phyloP scores from a whole-genome alignment of 2,888 invertebrate genomes.

The Sinohyriopsis cumingii region DNA sequence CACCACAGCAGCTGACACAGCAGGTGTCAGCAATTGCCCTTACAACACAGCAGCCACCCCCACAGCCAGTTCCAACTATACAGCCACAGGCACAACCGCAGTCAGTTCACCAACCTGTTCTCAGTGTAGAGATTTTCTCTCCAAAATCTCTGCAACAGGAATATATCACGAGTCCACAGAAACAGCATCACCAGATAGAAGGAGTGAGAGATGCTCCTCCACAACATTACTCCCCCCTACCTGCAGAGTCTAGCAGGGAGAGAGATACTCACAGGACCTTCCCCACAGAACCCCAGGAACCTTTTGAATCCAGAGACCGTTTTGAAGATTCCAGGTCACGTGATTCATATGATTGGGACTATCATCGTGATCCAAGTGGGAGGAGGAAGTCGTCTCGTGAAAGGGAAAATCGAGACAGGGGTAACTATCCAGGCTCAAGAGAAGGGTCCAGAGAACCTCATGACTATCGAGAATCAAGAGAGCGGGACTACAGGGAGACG shows the following conservation, averaged over 20 bases:
- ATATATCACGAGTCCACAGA: background rate
- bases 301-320: constrained; percentile 30
- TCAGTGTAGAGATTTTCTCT: background rate
- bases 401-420: constrained; percentile 18
- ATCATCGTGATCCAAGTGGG: constrained; percentile 31
- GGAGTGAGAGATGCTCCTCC: background rate
- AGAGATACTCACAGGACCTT: constrained; percentile 11
- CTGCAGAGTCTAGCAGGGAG: too few relatives aligned
- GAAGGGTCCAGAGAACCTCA: constrained; percentile 38
- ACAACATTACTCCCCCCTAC: too few relatives aligned
- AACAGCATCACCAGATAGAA: background rate
- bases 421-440: constrained; percentile 29
- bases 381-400: constrained; percentile 12
- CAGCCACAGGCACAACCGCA: background rate
- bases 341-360: constrained; percentile 43
- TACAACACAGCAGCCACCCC: constrained; percentile 16
- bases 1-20: constrained; percentile 13
- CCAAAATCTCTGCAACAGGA: background rate
- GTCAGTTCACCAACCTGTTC: constrained; percentile 2
- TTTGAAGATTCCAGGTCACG: constrained; percentile 43
- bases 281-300: constrained; percentile 44
- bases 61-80: background rate
- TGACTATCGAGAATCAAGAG: constrained; percentile 25
- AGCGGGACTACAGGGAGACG: constrained; percentile 29
- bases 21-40: constrained; percentile 9